Evolutionary conservation across 1,140 invertebrate species (phyloP).

Genomic region (Drosophila neocordata): DNA sequence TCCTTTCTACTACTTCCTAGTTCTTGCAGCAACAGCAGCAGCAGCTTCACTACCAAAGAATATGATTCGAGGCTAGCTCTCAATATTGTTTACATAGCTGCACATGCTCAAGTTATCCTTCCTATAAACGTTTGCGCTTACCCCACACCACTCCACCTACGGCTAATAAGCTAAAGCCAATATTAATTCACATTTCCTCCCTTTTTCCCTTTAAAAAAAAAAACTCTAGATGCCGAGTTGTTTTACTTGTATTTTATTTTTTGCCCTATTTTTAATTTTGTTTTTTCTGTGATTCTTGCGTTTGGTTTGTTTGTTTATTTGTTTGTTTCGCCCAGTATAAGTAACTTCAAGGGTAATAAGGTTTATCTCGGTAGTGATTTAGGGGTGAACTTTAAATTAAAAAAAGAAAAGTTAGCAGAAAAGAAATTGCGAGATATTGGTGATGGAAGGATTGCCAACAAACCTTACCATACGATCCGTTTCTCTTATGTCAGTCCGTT

Average conservation of each 20-base stretch:
- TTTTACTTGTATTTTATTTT: too few species aligned
- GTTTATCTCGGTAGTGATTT: not conserved
- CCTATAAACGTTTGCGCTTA: too few species aligned
- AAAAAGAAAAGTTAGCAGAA: too few species aligned
- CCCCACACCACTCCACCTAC: not conserved
- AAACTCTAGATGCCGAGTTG: not conserved
- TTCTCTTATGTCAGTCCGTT: too few species aligned
- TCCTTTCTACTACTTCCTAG: not conserved
- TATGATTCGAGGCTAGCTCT: slow-evolving; percentile 12
- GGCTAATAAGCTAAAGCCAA: slow-evolving; percentile 19
- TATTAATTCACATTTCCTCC: not conserved
- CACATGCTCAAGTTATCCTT: not conserved
- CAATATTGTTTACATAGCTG: slow-evolving; percentile 19
- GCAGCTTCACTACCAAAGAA: not conserved
- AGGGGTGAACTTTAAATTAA: too few species aligned
- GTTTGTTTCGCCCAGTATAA: not conserved
- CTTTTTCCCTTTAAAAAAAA: too few species aligned
- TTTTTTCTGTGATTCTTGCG: not conserved
- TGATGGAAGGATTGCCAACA: too few species aligned
- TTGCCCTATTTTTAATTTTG: slow-evolving; percentile 2
- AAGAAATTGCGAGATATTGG: too few species aligned
- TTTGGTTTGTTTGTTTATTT: not conserved
- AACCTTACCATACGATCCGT: not conserved
- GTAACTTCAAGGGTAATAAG: slow-evolving; percentile 17
- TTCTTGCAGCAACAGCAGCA: slow-evolving; percentile 13